These are phyloP conservation scores for Paraplagusia blochii DNA, from an alignment of 2,113 vertebrate species.

Conservation along the genomic window DNA sequence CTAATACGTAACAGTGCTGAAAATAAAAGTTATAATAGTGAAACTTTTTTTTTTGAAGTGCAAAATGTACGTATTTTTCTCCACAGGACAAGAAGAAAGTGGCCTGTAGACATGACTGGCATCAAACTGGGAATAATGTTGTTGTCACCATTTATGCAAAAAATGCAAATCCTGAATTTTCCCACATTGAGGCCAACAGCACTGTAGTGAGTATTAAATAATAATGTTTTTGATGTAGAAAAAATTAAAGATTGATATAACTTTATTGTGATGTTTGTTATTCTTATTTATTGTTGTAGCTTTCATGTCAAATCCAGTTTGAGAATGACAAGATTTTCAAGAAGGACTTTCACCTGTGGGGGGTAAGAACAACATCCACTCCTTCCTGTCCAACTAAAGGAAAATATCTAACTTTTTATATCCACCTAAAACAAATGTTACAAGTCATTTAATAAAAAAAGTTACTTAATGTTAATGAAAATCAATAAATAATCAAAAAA, in stretches of 20 bases:
- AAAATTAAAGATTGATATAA: too few species aligned
- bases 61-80: neutral
- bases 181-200: constrained; percentile 81
- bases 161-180: constrained; percentile 79
- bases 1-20: too few species aligned
- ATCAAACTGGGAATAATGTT: constrained; percentile 86
- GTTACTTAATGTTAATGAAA: too few species aligned
- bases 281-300: constrained; percentile 60
- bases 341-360: constrained; percentile 88
- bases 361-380: constrained; percentile 76
- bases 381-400: too few species aligned
- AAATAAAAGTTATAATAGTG: too few species aligned
- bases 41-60: too few species aligned
- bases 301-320: constrained; percentile 86
- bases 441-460: too few species aligned
- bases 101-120: constrained; percentile 92
- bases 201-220: constrained; percentile 79
- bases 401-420: too few species aligned
- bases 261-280: too few species aligned
- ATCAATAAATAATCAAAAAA: too few species aligned
- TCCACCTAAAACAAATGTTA: too few species aligned
- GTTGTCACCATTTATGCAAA: constrained; percentile 90
- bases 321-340: constrained; percentile 86
- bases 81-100: constrained; percentile 83
- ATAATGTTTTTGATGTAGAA: too few species aligned